Evolutionary conservation across 2,888 invertebrate genomes (phyloP).

Genomic region (Xylophagus ater): DNA sequence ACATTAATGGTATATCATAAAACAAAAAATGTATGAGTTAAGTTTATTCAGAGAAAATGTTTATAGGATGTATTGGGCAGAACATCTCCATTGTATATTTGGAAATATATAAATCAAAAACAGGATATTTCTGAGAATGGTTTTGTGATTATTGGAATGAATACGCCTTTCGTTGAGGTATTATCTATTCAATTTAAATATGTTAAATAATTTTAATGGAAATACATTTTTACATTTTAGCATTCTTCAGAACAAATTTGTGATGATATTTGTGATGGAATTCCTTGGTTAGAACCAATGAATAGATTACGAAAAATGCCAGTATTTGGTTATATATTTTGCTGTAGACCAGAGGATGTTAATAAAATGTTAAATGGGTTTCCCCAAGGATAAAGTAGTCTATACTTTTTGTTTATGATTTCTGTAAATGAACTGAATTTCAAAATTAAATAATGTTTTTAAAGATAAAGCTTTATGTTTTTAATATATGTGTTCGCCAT

Average conservation of each 20-base stretch:
- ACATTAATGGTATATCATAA: too few relatives aligned
- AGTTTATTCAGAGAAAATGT: not conserved
- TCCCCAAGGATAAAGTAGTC: too few relatives aligned
- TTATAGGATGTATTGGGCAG: not conserved
- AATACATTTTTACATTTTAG: not conserved
- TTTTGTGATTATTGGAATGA: conserved; percentile 5
- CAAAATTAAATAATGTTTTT: too few relatives aligned
- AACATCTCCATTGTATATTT: conserved; percentile 4
- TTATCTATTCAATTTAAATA: too few relatives aligned
- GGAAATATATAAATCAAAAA: not conserved
- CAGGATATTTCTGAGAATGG: not conserved
- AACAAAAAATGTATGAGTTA: too few relatives aligned
- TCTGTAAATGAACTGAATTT: too few relatives aligned
- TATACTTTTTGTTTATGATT: too few relatives aligned
- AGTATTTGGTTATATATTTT: conserved; percentile 2
- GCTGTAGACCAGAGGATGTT: too few relatives aligned
- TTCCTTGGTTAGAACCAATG: not conserved
- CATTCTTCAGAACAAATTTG: not conserved
- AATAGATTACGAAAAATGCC: not conserved
- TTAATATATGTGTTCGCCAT: too few relatives aligned
- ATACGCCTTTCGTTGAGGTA: conserved; percentile 7
- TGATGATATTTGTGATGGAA: conserved; percentile 3
- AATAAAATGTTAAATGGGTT: too few relatives aligned
- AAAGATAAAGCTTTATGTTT: too few relatives aligned
- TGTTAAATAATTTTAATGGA: too few relatives aligned